These are phyloP conservation scores for Cephus cinctus DNA, from an alignment of 1,140 invertebrate genomes.

Conservation along the genomic window DNA sequence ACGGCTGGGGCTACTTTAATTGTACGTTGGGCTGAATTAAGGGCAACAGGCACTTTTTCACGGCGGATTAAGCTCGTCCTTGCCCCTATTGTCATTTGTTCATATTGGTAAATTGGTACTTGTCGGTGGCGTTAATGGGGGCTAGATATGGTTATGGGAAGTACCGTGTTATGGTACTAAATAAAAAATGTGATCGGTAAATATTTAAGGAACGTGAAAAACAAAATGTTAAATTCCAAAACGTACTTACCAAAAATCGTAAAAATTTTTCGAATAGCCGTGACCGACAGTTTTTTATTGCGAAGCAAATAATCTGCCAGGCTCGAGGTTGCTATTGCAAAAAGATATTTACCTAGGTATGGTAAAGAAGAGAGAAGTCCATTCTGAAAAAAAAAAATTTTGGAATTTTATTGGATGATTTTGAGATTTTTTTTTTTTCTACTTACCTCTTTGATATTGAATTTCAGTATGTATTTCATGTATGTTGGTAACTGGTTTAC, in stretches of 20 bases:
- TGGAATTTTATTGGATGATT: slow-evolving; percentile 2
- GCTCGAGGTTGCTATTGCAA: slow-evolving; percentile 68
- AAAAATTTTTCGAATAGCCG: slow-evolving; percentile 68
- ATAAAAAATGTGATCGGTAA: too few relatives aligned
- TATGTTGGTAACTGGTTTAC: slow-evolving; percentile 93
- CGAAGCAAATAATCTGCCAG: slow-evolving; percentile 69
- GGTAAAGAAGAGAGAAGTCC: slow-evolving; percentile 85
- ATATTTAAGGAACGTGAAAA: too few relatives aligned
- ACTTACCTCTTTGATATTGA: slow-evolving; percentile 79
- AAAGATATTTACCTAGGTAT: slow-evolving; percentile 81
- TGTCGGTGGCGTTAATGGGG: too few relatives aligned
- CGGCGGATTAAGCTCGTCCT: too few relatives aligned
- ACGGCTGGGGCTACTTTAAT: too few relatives aligned
- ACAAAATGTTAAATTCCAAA: too few relatives aligned
- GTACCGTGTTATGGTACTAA: too few relatives aligned
- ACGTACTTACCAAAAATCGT: slow-evolving; percentile 62
- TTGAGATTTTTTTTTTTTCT: not conserved
- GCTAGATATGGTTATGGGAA: too few relatives aligned
- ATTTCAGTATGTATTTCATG: slow-evolving; percentile 86
- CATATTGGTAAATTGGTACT: too few relatives aligned
- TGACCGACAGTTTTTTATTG: slow-evolving; percentile 67
- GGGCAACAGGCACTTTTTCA: too few relatives aligned
- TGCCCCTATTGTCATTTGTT: too few relatives aligned
- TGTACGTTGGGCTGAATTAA: too few relatives aligned
- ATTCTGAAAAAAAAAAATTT: slow-evolving; percentile 62